A percentile compares a stretch with the other conserved stretches of the same genome.
Conservation (phyloP, 2,888 invertebrate species). For the Scaptomyza parva region DNA sequence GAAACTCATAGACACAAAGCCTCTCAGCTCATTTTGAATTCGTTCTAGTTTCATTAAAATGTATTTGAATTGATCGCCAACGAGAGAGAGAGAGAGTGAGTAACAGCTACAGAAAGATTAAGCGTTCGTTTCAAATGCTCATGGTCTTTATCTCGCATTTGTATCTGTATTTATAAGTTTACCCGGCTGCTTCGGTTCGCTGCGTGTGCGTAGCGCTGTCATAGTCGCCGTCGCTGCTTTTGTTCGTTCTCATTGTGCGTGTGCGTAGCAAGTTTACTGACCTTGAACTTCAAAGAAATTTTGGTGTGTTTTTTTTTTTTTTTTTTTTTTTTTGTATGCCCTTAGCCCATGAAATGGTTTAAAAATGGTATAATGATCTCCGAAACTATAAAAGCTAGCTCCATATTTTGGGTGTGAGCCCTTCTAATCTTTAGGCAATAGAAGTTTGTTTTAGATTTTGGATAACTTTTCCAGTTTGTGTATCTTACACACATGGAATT, state of each 20-base stretch:
- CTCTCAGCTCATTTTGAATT: conserved; percentile 55
- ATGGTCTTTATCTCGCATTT: conserved; percentile 35
- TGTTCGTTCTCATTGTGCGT: conserved; percentile 63
- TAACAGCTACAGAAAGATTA: background rate
- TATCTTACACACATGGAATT: too few relatives aligned
- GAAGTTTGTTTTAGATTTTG: too few relatives aligned
- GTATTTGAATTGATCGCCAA: conserved; percentile 16
- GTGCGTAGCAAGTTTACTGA: conserved; percentile 84
- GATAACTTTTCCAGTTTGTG: too few relatives aligned
- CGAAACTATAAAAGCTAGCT: too few relatives aligned
- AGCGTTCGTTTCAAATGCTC: conserved; percentile 24
- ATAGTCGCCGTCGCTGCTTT: conserved; percentile 14
- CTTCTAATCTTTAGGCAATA: too few relatives aligned
- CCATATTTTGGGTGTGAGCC: too few relatives aligned
- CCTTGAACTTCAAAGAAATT: conserved; percentile 84
- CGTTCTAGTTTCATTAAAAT: conserved; percentile 71
- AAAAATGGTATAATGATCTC: too few relatives aligned
- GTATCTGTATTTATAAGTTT: conserved; percentile 4
- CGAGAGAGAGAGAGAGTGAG: conserved; percentile 9
- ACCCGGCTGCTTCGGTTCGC: conserved; percentile 42
- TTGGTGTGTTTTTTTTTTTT: conserved; percentile 19
- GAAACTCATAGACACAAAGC: conserved; percentile 41
- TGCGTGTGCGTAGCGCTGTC: conserved; percentile 38
- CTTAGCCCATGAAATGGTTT: too few relatives aligned
- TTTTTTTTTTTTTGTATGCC: too few relatives aligned